Conservation (phyloP, 2,888 invertebrate species). For the Caenorhabditis japonica region DNA sequence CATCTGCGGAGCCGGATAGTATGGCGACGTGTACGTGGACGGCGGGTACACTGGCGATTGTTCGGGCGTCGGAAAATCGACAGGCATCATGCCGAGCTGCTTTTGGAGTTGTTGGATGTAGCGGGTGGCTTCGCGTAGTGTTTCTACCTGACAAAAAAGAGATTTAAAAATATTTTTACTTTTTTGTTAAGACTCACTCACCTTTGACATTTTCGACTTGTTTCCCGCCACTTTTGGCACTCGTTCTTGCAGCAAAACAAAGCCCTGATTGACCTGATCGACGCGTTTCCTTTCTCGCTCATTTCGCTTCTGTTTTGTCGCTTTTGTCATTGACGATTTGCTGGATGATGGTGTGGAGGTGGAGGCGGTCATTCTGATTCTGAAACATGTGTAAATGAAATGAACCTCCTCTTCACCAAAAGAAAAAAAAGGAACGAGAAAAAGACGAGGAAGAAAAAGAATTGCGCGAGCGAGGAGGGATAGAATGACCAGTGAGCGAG, state of each 20-base stretch:
- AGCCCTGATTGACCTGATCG: constrained; percentile 62
- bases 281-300: constrained; percentile 60
- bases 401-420: too few relatives aligned
- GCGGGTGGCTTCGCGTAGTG: constrained; percentile 59
- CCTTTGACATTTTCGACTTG: constrained; percentile 57
- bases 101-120: constrained; percentile 57
- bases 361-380: constrained; percentile 21
- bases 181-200: constrained; percentile 9
- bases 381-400: too few relatives aligned
- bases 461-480: constrained; percentile 1
- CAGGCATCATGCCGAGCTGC: constrained; percentile 40
- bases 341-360: constrained; percentile 19
- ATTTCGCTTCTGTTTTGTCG: constrained; percentile 53
- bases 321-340: constrained; percentile 8
- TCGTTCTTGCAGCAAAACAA: constrained; percentile 51
- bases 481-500: not conserved
- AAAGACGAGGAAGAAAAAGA: not conserved
- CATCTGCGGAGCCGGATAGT: constrained; percentile 31
- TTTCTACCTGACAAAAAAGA: constrained; percentile 58
- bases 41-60: constrained; percentile 38
- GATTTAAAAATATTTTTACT: not conserved
- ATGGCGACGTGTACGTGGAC: constrained; percentile 30
- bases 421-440: constrained; percentile 3
- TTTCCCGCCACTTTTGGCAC: constrained; percentile 40
- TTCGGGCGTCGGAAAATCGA: constrained; percentile 46